Evolutionary conservation across 2,113 vertebrate species (phyloP), one percentile per base, ranked within the genome.

Genomic region (Perca flavescens): DNA sequence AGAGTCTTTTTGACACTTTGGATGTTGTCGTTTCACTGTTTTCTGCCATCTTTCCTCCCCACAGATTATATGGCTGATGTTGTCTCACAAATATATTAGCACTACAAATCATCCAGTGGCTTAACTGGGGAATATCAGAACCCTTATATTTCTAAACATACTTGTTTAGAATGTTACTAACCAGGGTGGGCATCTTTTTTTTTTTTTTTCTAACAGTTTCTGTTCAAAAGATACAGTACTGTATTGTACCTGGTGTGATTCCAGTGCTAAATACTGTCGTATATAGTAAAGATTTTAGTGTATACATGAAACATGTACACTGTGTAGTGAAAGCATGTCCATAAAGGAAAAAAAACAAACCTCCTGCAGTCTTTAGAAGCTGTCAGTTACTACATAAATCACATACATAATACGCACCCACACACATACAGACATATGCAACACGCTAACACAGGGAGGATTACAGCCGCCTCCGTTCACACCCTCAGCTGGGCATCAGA

Each of bases 401-500:
- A 6, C 17, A 81, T 65, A 77, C 40, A 79, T 76, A 31, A 43
- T 64, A 22, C 22, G 28, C 74, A 31, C 78, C 78, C 81, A 86
- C 84, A 71, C 52, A 65, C 14, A 53, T 3, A 63, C 57, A 61
- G 61, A 87, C 85, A 84, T 77, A 87, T 82, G 43, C 72, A 84
- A 36, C 40, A 78, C 84, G 68, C 28, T 79, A 75, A 89, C 78
- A 84, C 61, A 34, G 14, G 43, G 1, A 74, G 31, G 66, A 88
- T 69, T 76, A 68, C 66, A 71, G 79, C 86, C 73, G 15, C 86
- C 84, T 77, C 76, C 83, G 74, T 91, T 83, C 81, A 79, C 82
- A 77, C 83, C 78, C 77, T 89, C 84, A 15, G 72, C 85, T 68
- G 80, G 71, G 80, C 77, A 79, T 84, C 81, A 86, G 66, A 86